Conservation (phyloP, 1,140 invertebrate genomes). For the Penaeus japonicus region DNA sequence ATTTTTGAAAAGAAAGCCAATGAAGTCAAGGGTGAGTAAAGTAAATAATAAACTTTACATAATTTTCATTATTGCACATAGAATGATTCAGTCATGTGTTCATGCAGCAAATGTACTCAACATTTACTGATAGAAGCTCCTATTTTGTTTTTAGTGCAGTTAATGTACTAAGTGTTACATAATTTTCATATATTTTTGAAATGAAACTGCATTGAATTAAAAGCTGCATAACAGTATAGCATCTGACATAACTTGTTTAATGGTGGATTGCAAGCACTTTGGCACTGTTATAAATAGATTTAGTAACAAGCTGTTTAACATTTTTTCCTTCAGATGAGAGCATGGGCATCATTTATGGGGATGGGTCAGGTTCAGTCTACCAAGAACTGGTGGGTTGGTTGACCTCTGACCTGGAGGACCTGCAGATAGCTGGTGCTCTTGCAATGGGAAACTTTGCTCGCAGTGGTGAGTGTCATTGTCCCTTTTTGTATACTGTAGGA, state of each 20-base stretch:
- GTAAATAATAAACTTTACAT: too few relatives aligned
- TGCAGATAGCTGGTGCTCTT: constrained; percentile 81
- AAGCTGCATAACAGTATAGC: background rate
- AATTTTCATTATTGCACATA: too few relatives aligned
- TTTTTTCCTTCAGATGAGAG: constrained; percentile 76
- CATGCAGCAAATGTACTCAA: too few relatives aligned
- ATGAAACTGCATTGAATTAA: background rate
- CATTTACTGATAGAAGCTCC: too few relatives aligned
- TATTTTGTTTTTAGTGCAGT: background rate
- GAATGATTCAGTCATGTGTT: too few relatives aligned
- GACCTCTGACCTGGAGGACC: constrained; percentile 75
- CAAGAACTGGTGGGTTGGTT: constrained; percentile 79
- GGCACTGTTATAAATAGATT: background rate
- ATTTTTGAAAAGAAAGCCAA: too few relatives aligned
- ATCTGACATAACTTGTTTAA: too few relatives aligned
- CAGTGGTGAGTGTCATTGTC: constrained; percentile 66
- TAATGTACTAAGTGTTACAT: background rate
- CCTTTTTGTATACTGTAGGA: background rate
- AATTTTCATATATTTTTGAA: background rate
- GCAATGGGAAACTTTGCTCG: constrained; percentile 90
- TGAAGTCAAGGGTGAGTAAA: too few relatives aligned
- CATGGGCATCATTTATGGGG: constrained; percentile 80
- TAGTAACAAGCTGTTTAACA: background rate
- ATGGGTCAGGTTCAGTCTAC: constrained; percentile 77
- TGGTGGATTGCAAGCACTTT: too few relatives aligned